These are phyloP conservation scores for Scaptomyza pallida DNA, from an alignment of 1,140 invertebrate species.

Conservation along the genomic window DNA sequence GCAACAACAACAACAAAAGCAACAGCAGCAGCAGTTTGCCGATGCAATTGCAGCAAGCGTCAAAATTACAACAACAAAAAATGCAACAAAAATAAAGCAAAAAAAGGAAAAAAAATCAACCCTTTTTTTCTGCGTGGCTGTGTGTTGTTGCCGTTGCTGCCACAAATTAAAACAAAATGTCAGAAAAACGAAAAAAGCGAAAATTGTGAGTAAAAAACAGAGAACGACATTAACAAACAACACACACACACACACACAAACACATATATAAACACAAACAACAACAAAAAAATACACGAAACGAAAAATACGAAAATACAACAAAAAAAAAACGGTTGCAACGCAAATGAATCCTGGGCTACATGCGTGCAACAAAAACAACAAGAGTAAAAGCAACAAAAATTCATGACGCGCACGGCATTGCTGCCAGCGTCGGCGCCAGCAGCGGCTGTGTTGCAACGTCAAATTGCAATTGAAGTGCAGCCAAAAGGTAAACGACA, in stretches of 20 bases:
- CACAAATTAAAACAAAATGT: constrained; percentile 83
- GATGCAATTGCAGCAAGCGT: constrained; percentile 69
- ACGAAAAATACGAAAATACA: constrained; percentile 5
- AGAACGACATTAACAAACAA: constrained; percentile 36
- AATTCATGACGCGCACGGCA: constrained; percentile 37
- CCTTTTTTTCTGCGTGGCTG: constrained; percentile 55
- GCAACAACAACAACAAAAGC: constrained; percentile 49
- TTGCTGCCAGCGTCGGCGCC: constrained; percentile 15
- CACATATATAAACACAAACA: no score
- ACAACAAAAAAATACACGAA: constrained; percentile 18
- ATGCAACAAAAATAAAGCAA: constrained; percentile 45
- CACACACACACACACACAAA: constrained; percentile 1
- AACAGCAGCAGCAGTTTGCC: constrained; percentile 38
- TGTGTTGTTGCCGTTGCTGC: constrained; percentile 53
- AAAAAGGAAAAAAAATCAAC: constrained; percentile 70
- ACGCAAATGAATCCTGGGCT: constrained; percentile 71
- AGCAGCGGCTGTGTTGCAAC: constrained; percentile 52
- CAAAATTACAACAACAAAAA: constrained; percentile 67
- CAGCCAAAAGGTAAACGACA: constrained; percentile 82
- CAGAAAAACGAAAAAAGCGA: constrained; percentile 65
- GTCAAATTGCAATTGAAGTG: constrained; percentile 79
- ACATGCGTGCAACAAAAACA: constrained; percentile 73
- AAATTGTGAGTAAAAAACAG: constrained; percentile 18
- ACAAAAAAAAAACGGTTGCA: constrained; percentile 35
- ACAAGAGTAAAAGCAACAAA: constrained; percentile 35